Conservation (phyloP, 2,797 vertebrate species). For the Vireo griseus region DNA sequence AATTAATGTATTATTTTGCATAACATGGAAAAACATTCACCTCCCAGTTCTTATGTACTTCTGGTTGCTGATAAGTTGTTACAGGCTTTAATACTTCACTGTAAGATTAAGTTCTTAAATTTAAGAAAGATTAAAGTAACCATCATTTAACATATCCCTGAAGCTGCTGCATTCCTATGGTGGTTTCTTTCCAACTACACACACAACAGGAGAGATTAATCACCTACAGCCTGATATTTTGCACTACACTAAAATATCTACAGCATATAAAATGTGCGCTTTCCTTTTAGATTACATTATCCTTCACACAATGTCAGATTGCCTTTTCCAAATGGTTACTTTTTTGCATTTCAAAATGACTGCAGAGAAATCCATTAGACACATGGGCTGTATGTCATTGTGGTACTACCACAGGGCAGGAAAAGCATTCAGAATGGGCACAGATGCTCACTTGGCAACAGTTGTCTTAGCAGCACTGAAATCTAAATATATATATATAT, state of each 20-base stretch:
- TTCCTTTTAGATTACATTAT: neutral
- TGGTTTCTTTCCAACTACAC: neutral
- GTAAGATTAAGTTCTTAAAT: constrained; percentile 1
- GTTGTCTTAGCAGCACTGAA: neutral
- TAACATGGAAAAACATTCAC: neutral
- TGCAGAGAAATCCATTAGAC: neutral
- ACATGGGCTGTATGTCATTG: neutral
- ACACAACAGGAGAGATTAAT: neutral
- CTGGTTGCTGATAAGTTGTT: neutral
- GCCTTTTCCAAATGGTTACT: neutral
- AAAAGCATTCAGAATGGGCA: neutral
- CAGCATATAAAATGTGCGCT: neutral
- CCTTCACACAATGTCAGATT: neutral
- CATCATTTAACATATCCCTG: neutral
- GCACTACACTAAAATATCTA: neutral
- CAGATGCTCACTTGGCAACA: neutral
- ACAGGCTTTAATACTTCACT: neutral
- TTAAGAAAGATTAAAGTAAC: constrained; percentile 2
- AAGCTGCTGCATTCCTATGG: neutral
- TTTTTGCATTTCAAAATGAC: neutral
- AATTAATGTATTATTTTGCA: neutral
- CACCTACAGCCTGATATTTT: neutral
- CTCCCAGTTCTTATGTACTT: neutral
- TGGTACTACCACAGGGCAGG: neutral
- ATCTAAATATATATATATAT: neutral